These are phyloP conservation scores for Loripinus fragilis DNA, from an alignment of 2,888 invertebrate species.

Conservation along the genomic window DNA sequence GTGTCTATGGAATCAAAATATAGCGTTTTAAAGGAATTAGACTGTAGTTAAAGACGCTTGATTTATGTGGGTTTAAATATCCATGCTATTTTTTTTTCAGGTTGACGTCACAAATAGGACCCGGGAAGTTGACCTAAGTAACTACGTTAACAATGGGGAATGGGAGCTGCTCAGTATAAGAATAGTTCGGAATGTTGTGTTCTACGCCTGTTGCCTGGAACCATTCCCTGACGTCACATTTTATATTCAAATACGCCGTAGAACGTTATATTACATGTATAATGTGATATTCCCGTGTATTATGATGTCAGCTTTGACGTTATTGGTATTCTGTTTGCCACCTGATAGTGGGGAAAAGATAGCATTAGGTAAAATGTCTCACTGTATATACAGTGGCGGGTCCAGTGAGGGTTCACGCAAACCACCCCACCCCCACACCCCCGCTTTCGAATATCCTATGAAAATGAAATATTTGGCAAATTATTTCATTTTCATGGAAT, in stretches of 20 bases:
- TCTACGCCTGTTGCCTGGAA: conserved; percentile 80
- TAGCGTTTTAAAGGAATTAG: no score
- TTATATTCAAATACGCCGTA: conserved; percentile 83
- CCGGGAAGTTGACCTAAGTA: conserved; percentile 78
- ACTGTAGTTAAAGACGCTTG: no score
- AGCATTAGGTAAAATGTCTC: conserved; percentile 81
- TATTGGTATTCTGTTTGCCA: conserved; percentile 86
- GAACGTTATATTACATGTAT: conserved; percentile 85
- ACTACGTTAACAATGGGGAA: conserved; percentile 82
- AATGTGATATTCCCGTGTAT: conserved; percentile 86
- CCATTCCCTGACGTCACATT: conserved; percentile 82
- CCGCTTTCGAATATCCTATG: no score
- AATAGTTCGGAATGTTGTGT: conserved; percentile 79
- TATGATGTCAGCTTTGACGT: conserved; percentile 87
- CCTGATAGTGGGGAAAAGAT: conserved; percentile 86
- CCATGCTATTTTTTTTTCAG: conserved; percentile 35
- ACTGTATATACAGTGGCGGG: no score
- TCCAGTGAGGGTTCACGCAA: no score
- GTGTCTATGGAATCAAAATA: no score
- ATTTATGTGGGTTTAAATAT: no score
- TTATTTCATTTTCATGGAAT: no score
- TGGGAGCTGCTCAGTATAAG: conserved; percentile 78
- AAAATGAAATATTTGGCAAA: no score
- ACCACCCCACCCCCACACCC: no score
- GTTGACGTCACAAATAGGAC: conserved; percentile 79